These are phyloP conservation scores for Chorisops tibialis DNA, from an alignment of 2,888 invertebrate species.

Conservation along the genomic window DNA sequence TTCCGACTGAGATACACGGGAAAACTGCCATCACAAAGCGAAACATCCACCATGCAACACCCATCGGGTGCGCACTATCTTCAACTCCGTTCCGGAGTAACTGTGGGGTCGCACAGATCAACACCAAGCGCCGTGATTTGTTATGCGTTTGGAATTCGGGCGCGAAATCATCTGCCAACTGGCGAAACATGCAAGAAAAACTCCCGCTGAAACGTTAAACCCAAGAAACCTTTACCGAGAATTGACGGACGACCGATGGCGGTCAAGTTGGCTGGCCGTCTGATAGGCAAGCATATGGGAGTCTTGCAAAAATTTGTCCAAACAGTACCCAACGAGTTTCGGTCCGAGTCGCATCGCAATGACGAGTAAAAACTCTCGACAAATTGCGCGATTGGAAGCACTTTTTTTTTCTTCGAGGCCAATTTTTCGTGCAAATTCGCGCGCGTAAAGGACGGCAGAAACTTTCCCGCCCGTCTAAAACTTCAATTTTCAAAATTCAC, in stretches of 20 bases:
- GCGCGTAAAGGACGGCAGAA: slow-evolving; percentile 19
- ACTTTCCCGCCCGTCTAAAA: neutral
- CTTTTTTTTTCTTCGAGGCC: neutral
- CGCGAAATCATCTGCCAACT: no score
- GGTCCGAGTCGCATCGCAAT: neutral
- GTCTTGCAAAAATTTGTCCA: slow-evolving; percentile 5
- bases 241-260: slow-evolving; percentile 11
- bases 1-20: neutral
- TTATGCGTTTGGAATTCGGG: no score
- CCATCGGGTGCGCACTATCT: no score
- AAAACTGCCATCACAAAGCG: slow-evolving; percentile 8
- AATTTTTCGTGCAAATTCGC: neutral
- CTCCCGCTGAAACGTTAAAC: no score
- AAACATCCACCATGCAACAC: no score
- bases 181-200: no score
- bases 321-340: slow-evolving; percentile 17
- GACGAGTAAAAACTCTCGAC: neutral
- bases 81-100: no score
- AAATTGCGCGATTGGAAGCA: neutral
- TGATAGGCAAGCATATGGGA: slow-evolving; percentile 15
- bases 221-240: no score
- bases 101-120: no score
- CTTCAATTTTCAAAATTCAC: neutral
- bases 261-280: neutral
- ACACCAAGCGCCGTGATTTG: no score